Evolutionary conservation across 2,113 vertebrate species (phyloP).

Genomic region (Procavia capensis): DNA sequence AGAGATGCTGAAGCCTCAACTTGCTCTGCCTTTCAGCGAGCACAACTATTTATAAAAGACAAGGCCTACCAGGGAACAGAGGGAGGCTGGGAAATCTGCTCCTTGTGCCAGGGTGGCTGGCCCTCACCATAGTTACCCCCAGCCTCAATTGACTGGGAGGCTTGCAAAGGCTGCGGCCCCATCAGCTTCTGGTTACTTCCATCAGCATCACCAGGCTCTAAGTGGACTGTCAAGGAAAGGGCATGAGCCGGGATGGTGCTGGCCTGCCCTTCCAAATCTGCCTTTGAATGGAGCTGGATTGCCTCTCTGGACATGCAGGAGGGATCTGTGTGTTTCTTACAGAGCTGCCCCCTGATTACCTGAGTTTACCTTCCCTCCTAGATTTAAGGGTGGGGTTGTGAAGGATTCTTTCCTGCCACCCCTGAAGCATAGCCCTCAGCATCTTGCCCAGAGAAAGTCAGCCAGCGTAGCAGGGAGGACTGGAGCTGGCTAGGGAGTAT

Average conservation of each 20-base stretch:
- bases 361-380: neutral
- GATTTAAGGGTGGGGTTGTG: neutral
- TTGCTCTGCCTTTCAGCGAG: conserved; percentile 54
- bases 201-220: neutral
- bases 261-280: neutral
- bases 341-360: neutral
- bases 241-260: too few species aligned
- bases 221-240: neutral
- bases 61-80: conserved; percentile 63
- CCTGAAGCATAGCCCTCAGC: neutral
- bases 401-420: neutral
- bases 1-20: conserved; percentile 13
- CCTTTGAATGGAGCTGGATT: neutral
- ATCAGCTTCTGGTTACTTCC: neutral
- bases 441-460: neutral
- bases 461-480: fast-evolving
- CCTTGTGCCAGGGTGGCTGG: neutral
- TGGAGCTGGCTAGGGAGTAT: neutral
- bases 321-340: neutral
- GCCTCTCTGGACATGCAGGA: neutral
- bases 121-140: neutral
- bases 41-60: conserved; percentile 76
- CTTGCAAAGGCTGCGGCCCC: neutral
- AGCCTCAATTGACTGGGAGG: neutral
- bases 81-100: conserved; percentile 67